phyloP scores from a whole-genome alignment of 2,888 invertebrate species.

The Pseudoips prasinana region DNA sequence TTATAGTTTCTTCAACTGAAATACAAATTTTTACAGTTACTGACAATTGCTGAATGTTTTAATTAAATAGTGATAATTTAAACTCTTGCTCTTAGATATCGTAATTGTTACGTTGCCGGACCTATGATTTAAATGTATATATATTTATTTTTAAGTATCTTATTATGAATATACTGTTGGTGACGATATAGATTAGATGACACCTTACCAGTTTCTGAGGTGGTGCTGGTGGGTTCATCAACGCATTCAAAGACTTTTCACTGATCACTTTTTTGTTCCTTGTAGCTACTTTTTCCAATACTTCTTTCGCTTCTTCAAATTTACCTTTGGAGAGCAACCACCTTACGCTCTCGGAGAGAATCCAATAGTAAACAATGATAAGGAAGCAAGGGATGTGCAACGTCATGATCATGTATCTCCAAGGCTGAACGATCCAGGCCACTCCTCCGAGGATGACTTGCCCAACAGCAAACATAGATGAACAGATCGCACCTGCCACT shows the following conservation, averaged over 20 bases:
- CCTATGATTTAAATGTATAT: no score
- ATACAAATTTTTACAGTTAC: no score
- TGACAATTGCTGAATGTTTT: no score
- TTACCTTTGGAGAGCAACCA: constrained; percentile 88
- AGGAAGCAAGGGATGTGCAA: constrained; percentile 86
- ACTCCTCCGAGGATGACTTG: constrained; percentile 85
- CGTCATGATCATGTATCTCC: constrained; percentile 85
- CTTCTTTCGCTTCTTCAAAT: constrained; percentile 81
- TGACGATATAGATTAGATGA: no score
- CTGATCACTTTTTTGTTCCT: constrained; percentile 82
- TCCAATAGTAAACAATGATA: constrained; percentile 85
- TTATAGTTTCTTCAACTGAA: no score
- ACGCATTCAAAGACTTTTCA: constrained; percentile 70
- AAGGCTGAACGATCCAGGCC: constrained; percentile 86
- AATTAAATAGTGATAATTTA: no score
- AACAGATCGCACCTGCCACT: constrained; percentile 84
- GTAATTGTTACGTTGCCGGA: no score
- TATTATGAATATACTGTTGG: no score
- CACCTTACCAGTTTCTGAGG: constrained; percentile 12
- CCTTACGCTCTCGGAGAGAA: constrained; percentile 85
- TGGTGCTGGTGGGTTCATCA: constrained; percentile 61
- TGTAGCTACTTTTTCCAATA: constrained; percentile 83
- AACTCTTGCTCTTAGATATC: no score
- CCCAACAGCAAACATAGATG: constrained; percentile 87
- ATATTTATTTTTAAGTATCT: no score